These are phyloP conservation scores for Actenoides lindsayi DNA, from an alignment of 2,113 vertebrate species.

Conservation along the genomic window DNA sequence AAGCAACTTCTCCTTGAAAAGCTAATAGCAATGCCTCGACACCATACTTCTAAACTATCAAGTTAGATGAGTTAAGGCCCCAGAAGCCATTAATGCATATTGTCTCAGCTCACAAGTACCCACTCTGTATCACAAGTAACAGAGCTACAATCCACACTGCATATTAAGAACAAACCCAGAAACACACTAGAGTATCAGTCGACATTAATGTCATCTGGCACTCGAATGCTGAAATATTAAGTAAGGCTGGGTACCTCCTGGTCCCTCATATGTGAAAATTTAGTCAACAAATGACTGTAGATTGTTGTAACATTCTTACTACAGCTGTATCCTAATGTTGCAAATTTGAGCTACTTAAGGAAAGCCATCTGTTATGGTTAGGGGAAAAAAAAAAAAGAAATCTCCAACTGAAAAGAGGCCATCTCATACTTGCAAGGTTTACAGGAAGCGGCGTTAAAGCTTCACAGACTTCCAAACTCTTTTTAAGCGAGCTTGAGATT, in stretches of 20 bases:
- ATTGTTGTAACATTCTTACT: not conserved
- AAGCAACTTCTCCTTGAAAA: fast-evolving
- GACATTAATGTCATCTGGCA: fast-evolving
- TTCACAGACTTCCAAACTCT: not conserved
- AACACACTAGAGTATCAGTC: not conserved
- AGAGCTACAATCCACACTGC: not conserved
- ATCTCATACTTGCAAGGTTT: fast-evolving
- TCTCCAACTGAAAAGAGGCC: not conserved
- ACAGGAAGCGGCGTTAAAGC: not conserved
- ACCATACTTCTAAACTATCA: not conserved
- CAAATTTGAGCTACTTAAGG: not conserved
- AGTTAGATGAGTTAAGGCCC: not conserved
- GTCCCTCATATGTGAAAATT: not conserved
- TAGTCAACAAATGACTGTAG: fast-evolving
- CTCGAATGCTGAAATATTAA: not conserved
- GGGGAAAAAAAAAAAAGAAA: not conserved
- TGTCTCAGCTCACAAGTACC: not conserved
- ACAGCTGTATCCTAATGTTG: not conserved
- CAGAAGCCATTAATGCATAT: fast-evolving
- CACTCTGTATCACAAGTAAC: not conserved
- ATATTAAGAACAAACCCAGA: not conserved
- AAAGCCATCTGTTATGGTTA: not conserved
- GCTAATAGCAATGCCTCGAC: fast-evolving
- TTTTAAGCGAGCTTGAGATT: fast-evolving
- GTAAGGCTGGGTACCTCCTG: not conserved